Evolutionary conservation across 2,797 vertebrate genomes (phyloP).

Genomic region (Brotula barbata): DNA sequence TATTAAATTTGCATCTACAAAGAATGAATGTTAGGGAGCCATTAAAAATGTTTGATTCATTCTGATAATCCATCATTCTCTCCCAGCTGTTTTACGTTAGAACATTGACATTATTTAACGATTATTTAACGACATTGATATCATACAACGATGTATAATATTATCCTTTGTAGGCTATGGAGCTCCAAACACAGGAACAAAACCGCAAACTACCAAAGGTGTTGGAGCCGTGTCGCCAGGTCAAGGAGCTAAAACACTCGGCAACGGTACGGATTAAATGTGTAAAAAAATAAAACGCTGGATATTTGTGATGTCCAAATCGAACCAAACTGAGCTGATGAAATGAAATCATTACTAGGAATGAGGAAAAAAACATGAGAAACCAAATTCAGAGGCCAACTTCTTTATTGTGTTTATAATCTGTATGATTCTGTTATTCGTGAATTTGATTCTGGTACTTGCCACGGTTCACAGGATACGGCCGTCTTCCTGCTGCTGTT

Average conservation of each 20-base stretch:
- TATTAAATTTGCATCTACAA: neutral
- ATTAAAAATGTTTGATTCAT: neutral
- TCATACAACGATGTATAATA: neutral
- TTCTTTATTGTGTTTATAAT: neutral
- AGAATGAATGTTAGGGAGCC: conserved; percentile 1
- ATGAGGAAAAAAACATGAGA: no score
- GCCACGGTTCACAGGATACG: conserved; percentile 55
- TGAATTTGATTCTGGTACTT: neutral
- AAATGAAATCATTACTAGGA: neutral
- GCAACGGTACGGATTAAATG: conserved; percentile 20
- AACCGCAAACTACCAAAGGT: conserved; percentile 54
- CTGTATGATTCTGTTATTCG: neutral
- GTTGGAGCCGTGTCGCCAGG: conserved; percentile 32
- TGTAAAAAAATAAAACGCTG: neutral
- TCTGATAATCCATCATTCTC: neutral
- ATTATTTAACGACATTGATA: no score
- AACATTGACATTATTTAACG: no score
- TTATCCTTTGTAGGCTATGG: conserved; percentile 29
- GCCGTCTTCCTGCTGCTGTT: conserved; percentile 42
- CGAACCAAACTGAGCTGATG: neutral
- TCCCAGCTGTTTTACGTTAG: no score
- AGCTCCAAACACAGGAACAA: conserved; percentile 12
- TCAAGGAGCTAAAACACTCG: conserved; percentile 32
- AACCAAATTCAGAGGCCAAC: neutral
- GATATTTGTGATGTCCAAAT: neutral